A percentile compares a stretch with the other conserved stretches of the same genome.
phyloP scores from a whole-genome alignment of 2,888 invertebrate species.

The Chrysolina oricalcia region DNA sequence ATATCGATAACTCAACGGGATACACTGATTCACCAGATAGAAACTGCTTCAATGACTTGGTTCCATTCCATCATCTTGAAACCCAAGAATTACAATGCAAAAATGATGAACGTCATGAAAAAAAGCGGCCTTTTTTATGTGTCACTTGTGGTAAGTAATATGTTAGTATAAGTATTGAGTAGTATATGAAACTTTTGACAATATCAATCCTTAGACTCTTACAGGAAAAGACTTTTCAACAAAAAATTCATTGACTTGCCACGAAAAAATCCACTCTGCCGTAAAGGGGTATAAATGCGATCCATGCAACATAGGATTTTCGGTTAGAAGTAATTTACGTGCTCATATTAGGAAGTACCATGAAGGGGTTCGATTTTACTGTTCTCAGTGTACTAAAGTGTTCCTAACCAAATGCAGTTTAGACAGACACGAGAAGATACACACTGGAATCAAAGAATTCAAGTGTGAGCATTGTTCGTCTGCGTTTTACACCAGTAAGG shows the following conservation, averaged over 20 bases:
- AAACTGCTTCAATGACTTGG: not conserved
- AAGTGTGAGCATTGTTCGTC: slow-evolving; percentile 60
- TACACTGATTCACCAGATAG: not conserved
- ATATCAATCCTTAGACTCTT: slow-evolving; percentile 35
- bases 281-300: slow-evolving; percentile 61
- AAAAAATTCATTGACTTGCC: slow-evolving; percentile 62
- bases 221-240: slow-evolving; percentile 63
- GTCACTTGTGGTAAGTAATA: slow-evolving; percentile 62
- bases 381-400: slow-evolving; percentile 62
- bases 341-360: slow-evolving; percentile 64
- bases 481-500: slow-evolving; percentile 64
- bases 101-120: slow-evolving; percentile 61
- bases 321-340: slow-evolving; percentile 62
- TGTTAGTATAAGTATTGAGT: too few species aligned
- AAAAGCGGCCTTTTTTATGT: slow-evolving; percentile 61
- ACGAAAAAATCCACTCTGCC: slow-evolving; percentile 63
- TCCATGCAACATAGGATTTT: slow-evolving; percentile 62
- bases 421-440: slow-evolving; percentile 64
- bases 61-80: not conserved
- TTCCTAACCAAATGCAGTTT: slow-evolving; percentile 62
- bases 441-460: slow-evolving; percentile 63
- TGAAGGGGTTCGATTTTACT: slow-evolving; percentile 62
- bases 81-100: slow-evolving; percentile 45
- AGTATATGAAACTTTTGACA: not conserved
- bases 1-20: not conserved